Evolutionary conservation across 2,888 invertebrate genomes (phyloP).

Genomic region (Candidula unifasciata): DNA sequence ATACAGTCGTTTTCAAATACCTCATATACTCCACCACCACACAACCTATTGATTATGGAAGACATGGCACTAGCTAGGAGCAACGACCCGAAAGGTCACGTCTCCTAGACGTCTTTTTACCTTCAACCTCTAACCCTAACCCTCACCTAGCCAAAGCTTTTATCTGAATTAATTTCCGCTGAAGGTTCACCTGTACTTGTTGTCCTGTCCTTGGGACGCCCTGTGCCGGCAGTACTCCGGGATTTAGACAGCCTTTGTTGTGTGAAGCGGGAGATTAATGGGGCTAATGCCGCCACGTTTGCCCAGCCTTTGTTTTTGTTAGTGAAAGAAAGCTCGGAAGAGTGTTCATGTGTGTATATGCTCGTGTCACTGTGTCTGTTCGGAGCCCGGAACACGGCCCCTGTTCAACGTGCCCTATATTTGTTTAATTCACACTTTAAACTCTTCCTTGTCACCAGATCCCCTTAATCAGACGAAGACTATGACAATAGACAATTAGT

Average conservation of each 20-base stretch:
- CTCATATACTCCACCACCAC: no score
- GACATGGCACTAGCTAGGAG: no score
- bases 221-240: background rate
- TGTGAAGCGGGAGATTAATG: slow-evolving; percentile 21
- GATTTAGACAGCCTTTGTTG: slow-evolving; percentile 12
- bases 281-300: slow-evolving; percentile 29
- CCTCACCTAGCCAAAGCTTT: background rate
- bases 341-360: slow-evolving; percentile 15
- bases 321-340: background rate
- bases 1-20: no score
- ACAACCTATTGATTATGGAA: no score
- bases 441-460: slow-evolving; percentile 2
- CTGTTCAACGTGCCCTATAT: slow-evolving; percentile 9
- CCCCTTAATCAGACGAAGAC: background rate
- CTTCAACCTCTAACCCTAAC: background rate
- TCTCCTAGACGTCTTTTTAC: no score
- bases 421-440: slow-evolving; percentile 19
- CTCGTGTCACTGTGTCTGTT: slow-evolving; percentile 33
- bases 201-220: slow-evolving; percentile 2
- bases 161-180: background rate
- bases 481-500: background rate
- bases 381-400: no score
- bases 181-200: background rate
- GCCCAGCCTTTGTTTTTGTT: slow-evolving; percentile 23
- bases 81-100: no score